Percentiles rank a stretch among this genome's conserved stretches.
Evolutionary conservation across 2,888 invertebrate species (phyloP).

Genomic region (Octodonta nipae): DNA sequence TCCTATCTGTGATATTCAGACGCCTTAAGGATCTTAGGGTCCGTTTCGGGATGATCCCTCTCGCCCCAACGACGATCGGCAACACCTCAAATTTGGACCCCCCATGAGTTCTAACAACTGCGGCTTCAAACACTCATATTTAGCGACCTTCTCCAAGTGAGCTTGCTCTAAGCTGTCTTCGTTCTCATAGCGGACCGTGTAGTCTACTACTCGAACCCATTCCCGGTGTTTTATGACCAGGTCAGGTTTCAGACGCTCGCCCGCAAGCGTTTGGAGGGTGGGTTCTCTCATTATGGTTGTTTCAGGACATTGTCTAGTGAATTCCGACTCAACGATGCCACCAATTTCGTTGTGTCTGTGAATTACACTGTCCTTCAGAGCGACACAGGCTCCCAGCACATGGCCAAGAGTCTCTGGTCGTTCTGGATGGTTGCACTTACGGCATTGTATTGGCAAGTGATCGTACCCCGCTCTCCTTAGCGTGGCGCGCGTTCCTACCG

Average conservation of each 20-base stretch:
- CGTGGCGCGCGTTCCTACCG: constrained; percentile 17
- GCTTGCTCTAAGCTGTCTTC: constrained; percentile 14
- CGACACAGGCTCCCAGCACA: constrained; percentile 19
- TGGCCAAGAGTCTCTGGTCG: constrained; percentile 24
- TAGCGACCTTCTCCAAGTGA: constrained; percentile 16
- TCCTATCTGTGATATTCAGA: too few relatives aligned
- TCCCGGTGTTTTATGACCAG: constrained; percentile 18
- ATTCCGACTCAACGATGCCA: constrained; percentile 13
- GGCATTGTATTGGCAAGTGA: constrained; percentile 18
- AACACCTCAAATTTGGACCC: too few relatives aligned
- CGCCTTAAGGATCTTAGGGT: too few relatives aligned
- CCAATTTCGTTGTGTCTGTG: constrained; percentile 16
- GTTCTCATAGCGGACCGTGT: constrained; percentile 18
- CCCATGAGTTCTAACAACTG: too few relatives aligned
- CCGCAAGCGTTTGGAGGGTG: constrained; percentile 5
- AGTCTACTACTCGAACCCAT: constrained; percentile 21
- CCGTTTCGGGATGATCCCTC: too few relatives aligned
- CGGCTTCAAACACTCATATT: too few relatives aligned
- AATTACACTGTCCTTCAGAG: constrained; percentile 18
- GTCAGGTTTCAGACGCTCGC: constrained; percentile 18
- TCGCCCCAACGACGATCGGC: too few relatives aligned
- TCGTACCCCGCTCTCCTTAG: constrained; percentile 14
- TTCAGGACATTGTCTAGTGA: constrained; percentile 6
- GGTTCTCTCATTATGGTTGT: constrained; percentile 15
- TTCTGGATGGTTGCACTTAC: constrained; percentile 19